phyloP scores from a whole-genome alignment of 2,888 invertebrate genomes.

The Drosophila nr. perissopoda region DNA sequence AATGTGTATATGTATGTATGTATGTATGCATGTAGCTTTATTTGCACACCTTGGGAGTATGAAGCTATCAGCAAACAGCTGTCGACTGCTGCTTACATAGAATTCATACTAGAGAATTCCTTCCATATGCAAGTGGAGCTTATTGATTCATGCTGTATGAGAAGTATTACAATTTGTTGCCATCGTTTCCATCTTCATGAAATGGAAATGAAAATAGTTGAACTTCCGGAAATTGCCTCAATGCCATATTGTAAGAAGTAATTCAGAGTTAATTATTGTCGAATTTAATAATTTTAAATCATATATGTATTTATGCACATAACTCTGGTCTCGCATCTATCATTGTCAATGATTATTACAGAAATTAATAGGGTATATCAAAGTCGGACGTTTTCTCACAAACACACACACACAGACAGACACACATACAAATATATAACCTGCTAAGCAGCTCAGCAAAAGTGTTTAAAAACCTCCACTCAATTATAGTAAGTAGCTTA shows the following conservation, averaged over 20 bases:
- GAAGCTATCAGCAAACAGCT: slow-evolving; percentile 59
- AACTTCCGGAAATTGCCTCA: neutral
- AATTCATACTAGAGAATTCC: slow-evolving; percentile 11
- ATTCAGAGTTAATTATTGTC: neutral
- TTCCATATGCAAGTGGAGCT: slow-evolving; percentile 7
- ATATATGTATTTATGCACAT: neutral
- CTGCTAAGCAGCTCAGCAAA: neutral
- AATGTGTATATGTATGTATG: neutral
- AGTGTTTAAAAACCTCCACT: slow-evolving; percentile 23
- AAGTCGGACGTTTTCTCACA: neutral
- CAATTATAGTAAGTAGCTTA: slow-evolving; percentile 25
- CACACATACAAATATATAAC: neutral
- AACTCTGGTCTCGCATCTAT: neutral
- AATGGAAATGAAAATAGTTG: neutral
- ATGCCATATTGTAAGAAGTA: neutral
- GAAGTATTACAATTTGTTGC: neutral
- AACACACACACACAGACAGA: slow-evolving; percentile 2
- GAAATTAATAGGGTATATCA: slow-evolving; percentile 3
- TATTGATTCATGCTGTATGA: neutral
- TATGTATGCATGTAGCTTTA: slow-evolving; percentile 4
- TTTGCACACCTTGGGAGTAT: slow-evolving; percentile 24
- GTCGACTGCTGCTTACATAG: slow-evolving; percentile 45
- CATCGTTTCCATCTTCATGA: neutral
- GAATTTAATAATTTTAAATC: neutral
- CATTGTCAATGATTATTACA: neutral